Evolutionary conservation across 2,888 invertebrate genomes (phyloP).

Genomic region (Microplitis manilae): DNA sequence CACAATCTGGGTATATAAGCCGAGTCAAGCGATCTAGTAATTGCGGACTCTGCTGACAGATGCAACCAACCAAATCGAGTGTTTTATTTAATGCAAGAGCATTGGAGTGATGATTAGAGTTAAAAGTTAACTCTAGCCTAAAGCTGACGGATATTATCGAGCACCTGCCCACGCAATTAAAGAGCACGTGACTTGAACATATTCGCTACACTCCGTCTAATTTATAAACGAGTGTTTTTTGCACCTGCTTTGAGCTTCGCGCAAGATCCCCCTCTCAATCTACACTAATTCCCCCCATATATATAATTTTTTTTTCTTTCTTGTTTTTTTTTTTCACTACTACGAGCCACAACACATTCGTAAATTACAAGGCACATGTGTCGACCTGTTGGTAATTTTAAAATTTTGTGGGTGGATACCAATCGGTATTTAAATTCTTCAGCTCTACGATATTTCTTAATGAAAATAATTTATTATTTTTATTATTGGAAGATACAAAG

Average conservation of each 20-base stretch:
- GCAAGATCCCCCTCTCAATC: conserved; percentile 28
- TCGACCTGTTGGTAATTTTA: conserved; percentile 7
- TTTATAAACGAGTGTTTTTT: conserved; percentile 39
- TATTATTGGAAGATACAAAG: not conserved
- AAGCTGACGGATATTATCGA: conserved; percentile 21
- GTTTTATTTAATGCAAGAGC: too few species aligned
- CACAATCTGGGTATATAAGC: too few species aligned
- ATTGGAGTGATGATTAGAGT: too few species aligned
- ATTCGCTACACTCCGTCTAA: conserved; percentile 31
- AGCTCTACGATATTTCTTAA: too few species aligned
- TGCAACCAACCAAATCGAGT: too few species aligned
- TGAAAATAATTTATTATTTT: too few species aligned
- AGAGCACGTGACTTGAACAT: conserved; percentile 50
- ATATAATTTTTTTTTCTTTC: too few species aligned
- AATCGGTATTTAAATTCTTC: too few species aligned
- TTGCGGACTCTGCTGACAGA: too few species aligned
- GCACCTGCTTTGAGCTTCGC: conserved; percentile 46
- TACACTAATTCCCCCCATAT: conserved; percentile 10
- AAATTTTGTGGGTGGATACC: not conserved
- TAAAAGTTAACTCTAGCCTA: not conserved
- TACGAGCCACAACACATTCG: not conserved
- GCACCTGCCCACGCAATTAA: conserved; percentile 58
- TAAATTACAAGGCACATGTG: not conserved
- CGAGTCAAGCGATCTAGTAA: too few species aligned
- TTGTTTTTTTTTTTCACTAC: conserved; percentile 14